A percentile compares a stretch with the other conserved stretches of the same genome.
phyloP scores from a whole-genome alignment of 2,113 vertebrate species.

The Pachyramphus minor region DNA sequence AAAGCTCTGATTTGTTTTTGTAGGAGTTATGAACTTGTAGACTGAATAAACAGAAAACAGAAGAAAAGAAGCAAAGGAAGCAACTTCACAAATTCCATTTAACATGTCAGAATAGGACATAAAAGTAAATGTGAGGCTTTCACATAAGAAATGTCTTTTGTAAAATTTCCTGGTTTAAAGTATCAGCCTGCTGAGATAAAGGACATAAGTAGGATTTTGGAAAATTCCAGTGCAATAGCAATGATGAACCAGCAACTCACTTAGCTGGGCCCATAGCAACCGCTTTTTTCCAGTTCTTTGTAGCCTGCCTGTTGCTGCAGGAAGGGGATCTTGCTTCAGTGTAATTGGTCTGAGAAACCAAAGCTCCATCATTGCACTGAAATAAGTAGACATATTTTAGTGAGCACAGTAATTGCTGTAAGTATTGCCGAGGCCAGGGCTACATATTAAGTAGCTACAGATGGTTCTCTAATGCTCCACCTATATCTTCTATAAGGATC shows the following conservation, averaged over 20 bases:
- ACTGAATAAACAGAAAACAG: neutral
- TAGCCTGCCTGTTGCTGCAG: neutral
- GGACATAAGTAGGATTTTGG: neutral
- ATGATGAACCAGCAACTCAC: neutral
- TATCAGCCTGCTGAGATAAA: neutral
- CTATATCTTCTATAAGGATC: neutral
- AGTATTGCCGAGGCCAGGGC: neutral
- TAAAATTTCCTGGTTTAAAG: neutral
- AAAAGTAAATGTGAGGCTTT: neutral
- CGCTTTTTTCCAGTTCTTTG: neutral
- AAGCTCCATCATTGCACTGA: neutral
- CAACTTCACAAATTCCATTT: neutral
- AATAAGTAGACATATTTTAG: neutral
- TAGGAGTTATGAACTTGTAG: neutral
- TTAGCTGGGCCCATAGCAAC: neutral
- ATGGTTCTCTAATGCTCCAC: neutral
- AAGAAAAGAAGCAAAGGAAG: neutral
- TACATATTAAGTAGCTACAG: neutral
- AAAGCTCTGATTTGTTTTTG: neutral
- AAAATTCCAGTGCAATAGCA: neutral
- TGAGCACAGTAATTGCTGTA: neutral
- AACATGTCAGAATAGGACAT: neutral
- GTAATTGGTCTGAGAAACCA: neutral
- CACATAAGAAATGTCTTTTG: neutral
- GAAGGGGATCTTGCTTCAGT: neutral